Base-by-base conservation (phyloP, 2,888 invertebrate genomes). In the Xestia ashworthii region DNA sequence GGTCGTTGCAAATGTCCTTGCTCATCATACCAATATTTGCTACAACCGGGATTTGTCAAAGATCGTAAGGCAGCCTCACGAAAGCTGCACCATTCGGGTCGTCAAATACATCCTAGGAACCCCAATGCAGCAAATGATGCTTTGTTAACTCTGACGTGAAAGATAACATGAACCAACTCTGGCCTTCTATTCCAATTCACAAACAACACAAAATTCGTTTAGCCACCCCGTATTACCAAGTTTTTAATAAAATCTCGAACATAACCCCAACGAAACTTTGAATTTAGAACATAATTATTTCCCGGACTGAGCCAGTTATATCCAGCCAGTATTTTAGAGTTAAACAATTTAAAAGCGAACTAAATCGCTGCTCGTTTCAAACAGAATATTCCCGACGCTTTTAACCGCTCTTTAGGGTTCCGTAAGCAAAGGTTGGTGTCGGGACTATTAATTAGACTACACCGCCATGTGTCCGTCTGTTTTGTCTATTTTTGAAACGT, bases 241-340 rank as follows among this genome's bases (percentile, higher is more conserved):
- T 81, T 77, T 25, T 14, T 44, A 48, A 66, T 62, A 58, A 41
- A 55, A 82, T 82, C 55, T 62, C 11, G 25, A 58, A 64, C n/a
- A 46, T 69, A 66, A 83, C 11, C 48, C 44, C 53, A n/a, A 69
- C 32, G n/a, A 83, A 73, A 83, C 5, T 69, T 83, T 48, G 71
- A 80, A 84, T 79, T 83, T 80, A 75, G 48, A 83, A 81, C 58
- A 12, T 69, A 79, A 81, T 71, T 80, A 83, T 72, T 71, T 58
- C 14, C 5, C n/a, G 60, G 41, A 48, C 22, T 73, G 65, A 76
- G 44, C 58, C 32, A 60, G 66, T 70, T 82, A 67, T 60, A 71
- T 70, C 8, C 53, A 53, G 76, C 60, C 58, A 82, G 69, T 55
- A 84, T 82, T 82, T 71, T 62, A 55, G 38, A 72, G 72, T 64